Conservation (phyloP, 1,140 invertebrate species). For the Bombus fervidus region DNA sequence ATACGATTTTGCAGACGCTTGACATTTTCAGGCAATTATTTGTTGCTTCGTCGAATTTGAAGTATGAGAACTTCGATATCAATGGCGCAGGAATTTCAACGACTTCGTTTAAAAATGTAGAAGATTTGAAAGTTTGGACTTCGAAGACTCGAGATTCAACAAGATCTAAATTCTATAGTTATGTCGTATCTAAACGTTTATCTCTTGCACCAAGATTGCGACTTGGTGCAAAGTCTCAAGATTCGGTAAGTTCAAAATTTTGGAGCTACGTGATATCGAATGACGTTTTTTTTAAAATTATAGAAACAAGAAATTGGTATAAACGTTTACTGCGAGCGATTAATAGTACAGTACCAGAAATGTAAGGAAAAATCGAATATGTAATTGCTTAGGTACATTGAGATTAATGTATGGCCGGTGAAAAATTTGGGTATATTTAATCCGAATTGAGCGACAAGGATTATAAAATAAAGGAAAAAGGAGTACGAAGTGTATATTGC, state of each 20-base stretch:
- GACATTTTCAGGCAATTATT: neutral
- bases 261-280: neutral
- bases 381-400: neutral
- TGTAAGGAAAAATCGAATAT: neutral
- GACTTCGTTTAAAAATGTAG: neutral
- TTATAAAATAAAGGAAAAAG: neutral
- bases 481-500: neutral
- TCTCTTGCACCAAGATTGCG: too few species aligned
- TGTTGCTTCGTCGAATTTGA: neutral
- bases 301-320: neutral
- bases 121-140: neutral
- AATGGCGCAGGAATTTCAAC: neutral
- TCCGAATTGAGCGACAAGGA: neutral
- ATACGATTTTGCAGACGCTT: neutral
- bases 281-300: too few species aligned
- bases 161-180: neutral
- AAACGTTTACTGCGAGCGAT: too few species aligned
- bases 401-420: neutral
- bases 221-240: neutral
- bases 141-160: neutral
- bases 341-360: neutral
- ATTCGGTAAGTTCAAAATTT: neutral
- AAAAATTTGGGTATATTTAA: neutral
- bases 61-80: neutral
- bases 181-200: too few species aligned